phyloP scores from a whole-genome alignment of 2,113 vertebrate species.

The Zosterops japonicus region DNA sequence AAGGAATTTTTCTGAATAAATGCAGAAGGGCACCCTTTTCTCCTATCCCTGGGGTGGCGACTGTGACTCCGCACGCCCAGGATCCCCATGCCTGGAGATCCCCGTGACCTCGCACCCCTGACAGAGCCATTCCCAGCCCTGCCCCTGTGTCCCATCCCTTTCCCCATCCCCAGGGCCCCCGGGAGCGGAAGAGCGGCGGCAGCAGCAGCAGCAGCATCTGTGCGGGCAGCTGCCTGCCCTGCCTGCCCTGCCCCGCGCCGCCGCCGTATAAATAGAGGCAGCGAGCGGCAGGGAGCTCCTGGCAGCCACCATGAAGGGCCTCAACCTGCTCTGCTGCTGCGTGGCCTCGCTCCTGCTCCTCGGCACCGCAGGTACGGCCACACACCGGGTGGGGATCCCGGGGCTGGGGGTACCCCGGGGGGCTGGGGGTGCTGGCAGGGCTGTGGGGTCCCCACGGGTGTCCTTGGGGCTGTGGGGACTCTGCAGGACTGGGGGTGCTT shows the following conservation, averaged over 20 bases:
- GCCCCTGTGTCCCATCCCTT: rapidly evolving
- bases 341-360: conserved; percentile 61
- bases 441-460: not conserved
- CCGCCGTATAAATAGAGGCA: conserved; percentile 57
- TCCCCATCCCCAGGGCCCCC: not conserved
- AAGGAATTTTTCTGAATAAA: no score
- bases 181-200: not conserved
- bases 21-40: not conserved
- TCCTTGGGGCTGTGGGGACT: not conserved
- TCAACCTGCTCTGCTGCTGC: conserved; percentile 67
- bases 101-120: not conserved
- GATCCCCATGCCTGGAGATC: rapidly evolving
- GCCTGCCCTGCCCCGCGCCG: conserved; percentile 28
- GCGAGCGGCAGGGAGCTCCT: conserved; percentile 50
- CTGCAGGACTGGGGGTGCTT: not conserved
- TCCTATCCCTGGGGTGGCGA: rapidly evolving
- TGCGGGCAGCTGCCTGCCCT: conserved; percentile 4
- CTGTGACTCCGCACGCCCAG: rapidly evolving
- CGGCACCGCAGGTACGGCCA: conserved; percentile 24
- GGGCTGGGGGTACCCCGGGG: not conserved
- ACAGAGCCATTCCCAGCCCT: not conserved
- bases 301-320: conserved; percentile 66
- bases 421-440: not conserved
- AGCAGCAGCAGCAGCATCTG: conserved; percentile 17
- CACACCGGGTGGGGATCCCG: not conserved